These are phyloP conservation scores for Timema podura DNA, from an alignment of 2,888 invertebrate species.

Conservation along the genomic window DNA sequence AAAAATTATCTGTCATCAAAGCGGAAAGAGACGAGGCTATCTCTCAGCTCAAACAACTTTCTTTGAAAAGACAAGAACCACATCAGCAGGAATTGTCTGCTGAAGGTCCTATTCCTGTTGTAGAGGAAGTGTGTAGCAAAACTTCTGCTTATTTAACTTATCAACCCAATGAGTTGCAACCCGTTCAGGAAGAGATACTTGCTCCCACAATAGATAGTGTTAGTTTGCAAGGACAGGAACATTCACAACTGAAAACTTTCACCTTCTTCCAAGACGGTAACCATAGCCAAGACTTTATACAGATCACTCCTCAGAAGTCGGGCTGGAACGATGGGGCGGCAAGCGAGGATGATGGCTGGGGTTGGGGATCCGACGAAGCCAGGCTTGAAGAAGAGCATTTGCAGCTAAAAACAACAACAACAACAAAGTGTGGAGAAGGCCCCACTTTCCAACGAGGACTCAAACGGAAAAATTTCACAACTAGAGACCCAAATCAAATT, in stretches of 20 bases:
- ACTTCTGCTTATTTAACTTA: slow-evolving; percentile 4
- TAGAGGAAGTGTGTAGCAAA: slow-evolving; percentile 8
- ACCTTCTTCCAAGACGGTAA: slow-evolving; percentile 4
- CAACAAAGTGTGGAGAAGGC: slow-evolving; percentile 32
- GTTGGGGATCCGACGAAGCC: slow-evolving; percentile 54
- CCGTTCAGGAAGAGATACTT: not conserved
- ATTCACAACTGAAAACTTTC: not conserved
- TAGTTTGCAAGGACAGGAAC: not conserved
- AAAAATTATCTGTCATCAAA: slow-evolving; percentile 41
- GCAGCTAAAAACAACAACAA: slow-evolving; percentile 32
- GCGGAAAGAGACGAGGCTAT: slow-evolving; percentile 49
- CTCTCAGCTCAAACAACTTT: slow-evolving; percentile 40
- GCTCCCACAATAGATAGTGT: not conserved
- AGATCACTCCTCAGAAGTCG: slow-evolving; percentile 27
- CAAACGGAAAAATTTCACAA: slow-evolving; percentile 50
- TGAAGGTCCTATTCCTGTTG: not conserved
- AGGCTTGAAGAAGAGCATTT: slow-evolving; percentile 49
- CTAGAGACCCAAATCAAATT: slow-evolving; percentile 56
- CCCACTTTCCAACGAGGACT: slow-evolving; percentile 29
- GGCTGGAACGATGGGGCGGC: slow-evolving; percentile 23
- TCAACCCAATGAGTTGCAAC: not conserved
- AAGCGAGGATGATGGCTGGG: slow-evolving; percentile 55
- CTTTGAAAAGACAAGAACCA: not conserved
- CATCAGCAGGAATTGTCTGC: not conserved
- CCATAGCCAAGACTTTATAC: too few relatives aligned